Evolutionary conservation across 2,888 invertebrate species (phyloP), one percentile per base, ranked within the genome.

Genomic region (Apotomis turbidana): DNA sequence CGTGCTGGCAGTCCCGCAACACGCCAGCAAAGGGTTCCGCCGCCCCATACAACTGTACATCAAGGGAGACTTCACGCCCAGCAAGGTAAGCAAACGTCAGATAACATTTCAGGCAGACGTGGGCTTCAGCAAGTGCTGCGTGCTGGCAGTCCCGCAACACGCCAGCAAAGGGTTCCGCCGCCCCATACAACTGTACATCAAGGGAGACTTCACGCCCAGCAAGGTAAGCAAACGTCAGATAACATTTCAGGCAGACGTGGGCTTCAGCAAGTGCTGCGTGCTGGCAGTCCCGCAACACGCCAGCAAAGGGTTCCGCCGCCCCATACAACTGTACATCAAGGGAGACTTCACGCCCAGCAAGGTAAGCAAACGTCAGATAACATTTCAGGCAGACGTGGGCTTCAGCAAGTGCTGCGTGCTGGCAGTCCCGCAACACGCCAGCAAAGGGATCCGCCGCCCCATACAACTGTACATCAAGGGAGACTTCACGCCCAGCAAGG

Each of bases 151-250:
- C 2, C 96, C 97, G 4, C 95, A 96, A 80, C 97, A 98, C 87
- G 95, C 96, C 74, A 96, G 97, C 77, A 97, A 97, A 92, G 99
- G 98, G 36, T 98, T 98, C 89, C 96, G 97, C 78, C 94, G 98
- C 55, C 97, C 97, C 9, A 96, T 98, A 75, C 96, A 96, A 87
- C 83, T 95, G 75, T 95, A 94, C 81, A 91, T 95, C 76, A 95
- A 95, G 81, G 95, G 95, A 0, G 95, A 95, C 80, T 95, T 95
- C 83, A 95, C 95, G 10, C 94, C 94, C 73, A 94, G 95, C 81
- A 95, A 95, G 84, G 71, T 72, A 41, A 15, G 44, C n/a, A 58
- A 15, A 15, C 15, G 15, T 15, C 15, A 15, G 15, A 15, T 15
- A 15, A 15, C 15, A 15, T 15, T 15, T 15, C 15, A 1, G 15